Evolutionary conservation across 92 coral and sea anemone species (phyloP).

Genomic region (Heliopora coerulea): DNA sequence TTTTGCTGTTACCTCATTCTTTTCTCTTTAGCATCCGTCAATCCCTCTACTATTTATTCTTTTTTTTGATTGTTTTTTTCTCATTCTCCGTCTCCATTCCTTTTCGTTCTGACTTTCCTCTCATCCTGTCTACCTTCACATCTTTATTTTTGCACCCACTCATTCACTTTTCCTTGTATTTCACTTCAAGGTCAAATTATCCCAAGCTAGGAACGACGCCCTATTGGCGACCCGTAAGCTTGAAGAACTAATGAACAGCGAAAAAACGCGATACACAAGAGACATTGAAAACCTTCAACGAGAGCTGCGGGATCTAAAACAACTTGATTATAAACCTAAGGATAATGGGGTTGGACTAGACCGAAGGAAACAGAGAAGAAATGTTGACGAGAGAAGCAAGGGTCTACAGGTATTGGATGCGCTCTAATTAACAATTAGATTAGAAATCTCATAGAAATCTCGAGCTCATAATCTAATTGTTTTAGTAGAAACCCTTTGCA

Average conservation of each 20-base stretch:
- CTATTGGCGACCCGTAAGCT: background rate
- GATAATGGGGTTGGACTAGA: background rate
- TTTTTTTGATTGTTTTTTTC: no score
- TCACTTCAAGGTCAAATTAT: background rate
- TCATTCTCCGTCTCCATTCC: no score
- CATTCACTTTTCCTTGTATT: background rate
- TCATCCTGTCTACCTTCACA: no score
- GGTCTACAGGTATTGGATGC: background rate
- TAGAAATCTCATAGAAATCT: no score
- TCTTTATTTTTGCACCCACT: background rate
- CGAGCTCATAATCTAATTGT: no score
- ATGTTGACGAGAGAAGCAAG: background rate
- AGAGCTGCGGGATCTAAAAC: conserved; percentile 3
- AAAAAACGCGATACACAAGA: conserved; percentile 5
- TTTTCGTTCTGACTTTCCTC: no score
- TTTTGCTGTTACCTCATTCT: no score
- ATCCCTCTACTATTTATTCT: no score
- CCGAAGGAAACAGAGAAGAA: background rate
- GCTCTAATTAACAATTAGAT: no score
- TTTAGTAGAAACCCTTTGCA: no score
- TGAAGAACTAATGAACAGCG: conserved; percentile 10
- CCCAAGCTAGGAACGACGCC: conserved; percentile 13
- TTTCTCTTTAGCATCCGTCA: no score
- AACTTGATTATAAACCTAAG: background rate
- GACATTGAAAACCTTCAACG: conserved; percentile 23